phyloP scores from a whole-genome alignment of 1,140 invertebrate genomes.

The Drosophila mojavensis region DNA sequence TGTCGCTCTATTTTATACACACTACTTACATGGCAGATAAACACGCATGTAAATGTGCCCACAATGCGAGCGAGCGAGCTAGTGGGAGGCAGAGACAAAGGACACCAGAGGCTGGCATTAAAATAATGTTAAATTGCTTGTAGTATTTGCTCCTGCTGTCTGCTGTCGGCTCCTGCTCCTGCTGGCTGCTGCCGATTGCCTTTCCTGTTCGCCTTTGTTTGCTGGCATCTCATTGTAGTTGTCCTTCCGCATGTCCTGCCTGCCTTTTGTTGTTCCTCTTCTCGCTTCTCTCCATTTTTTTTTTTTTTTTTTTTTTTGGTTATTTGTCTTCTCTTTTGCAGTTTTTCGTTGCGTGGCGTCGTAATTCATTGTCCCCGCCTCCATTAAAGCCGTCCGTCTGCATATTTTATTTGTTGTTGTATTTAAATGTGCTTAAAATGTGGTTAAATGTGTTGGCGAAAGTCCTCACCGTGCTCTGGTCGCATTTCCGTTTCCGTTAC shows the following conservation, averaged over 20 bases:
- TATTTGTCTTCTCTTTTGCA: slow-evolving; percentile 16
- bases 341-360: slow-evolving; percentile 50
- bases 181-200: slow-evolving; percentile 15
- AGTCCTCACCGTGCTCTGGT: slow-evolving; percentile 37
- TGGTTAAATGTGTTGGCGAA: slow-evolving; percentile 50
- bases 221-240: slow-evolving; percentile 56
- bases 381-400: slow-evolving; percentile 23
- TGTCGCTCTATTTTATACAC: slow-evolving; percentile 65
- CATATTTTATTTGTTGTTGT: slow-evolving; percentile 51
- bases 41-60: slow-evolving; percentile 66
- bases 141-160: slow-evolving; percentile 53
- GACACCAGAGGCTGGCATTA: slow-evolving; percentile 56
- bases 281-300: slow-evolving; percentile 17
- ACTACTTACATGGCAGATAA: slow-evolving; percentile 68
- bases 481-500: slow-evolving; percentile 37
- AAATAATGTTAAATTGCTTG: slow-evolving; percentile 73
- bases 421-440: slow-evolving; percentile 69
- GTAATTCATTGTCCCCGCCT: slow-evolving; percentile 55
- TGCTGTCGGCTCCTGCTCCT: slow-evolving; percentile 6
- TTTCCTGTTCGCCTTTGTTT: slow-evolving; percentile 46
- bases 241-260: slow-evolving; percentile 54
- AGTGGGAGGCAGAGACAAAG: slow-evolving; percentile 45
- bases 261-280: slow-evolving; percentile 16
- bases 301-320: neutral
- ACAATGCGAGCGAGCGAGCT: neutral